Evolutionary conservation across 2,888 invertebrate species (phyloP).

Genomic region (Cepaea hortensis): DNA sequence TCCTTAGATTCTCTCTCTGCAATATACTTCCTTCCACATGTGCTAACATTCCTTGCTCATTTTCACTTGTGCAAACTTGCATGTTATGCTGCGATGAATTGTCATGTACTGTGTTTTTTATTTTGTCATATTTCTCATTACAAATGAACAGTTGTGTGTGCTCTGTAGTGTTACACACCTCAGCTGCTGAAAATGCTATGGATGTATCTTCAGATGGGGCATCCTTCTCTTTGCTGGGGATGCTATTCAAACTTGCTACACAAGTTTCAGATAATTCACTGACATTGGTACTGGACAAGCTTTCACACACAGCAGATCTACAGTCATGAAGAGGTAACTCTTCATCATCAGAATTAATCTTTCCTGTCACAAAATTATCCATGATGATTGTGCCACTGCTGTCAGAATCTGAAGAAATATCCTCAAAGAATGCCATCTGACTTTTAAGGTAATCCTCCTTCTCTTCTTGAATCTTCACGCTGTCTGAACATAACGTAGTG

Average conservation of each 20-base stretch:
- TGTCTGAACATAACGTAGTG: neutral
- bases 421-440: conserved; percentile 49
- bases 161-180: neutral
- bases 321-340: neutral
- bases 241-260: neutral
- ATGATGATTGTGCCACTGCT: conserved; percentile 33
- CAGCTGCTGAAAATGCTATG: neutral
- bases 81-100: neutral
- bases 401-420: conserved; percentile 46
- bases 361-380: neutral
- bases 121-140: neutral
- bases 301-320: neutral
- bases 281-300: neutral
- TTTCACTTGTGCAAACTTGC: neutral
- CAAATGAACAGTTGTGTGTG: neutral
- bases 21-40: too few species aligned
- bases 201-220: neutral
- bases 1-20: too few species aligned
- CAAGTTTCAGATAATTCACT: neutral
- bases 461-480: neutral
- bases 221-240: neutral
- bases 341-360: neutral
- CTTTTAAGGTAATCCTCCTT: conserved; percentile 38
- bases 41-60: neutral
- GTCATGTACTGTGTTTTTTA: neutral